Percentiles rank a stretch among this genome's conserved stretches.
These are phyloP conservation scores for Alethe castanea DNA, from an alignment of 2,113 vertebrate genomes.

Conservation along the genomic window DNA sequence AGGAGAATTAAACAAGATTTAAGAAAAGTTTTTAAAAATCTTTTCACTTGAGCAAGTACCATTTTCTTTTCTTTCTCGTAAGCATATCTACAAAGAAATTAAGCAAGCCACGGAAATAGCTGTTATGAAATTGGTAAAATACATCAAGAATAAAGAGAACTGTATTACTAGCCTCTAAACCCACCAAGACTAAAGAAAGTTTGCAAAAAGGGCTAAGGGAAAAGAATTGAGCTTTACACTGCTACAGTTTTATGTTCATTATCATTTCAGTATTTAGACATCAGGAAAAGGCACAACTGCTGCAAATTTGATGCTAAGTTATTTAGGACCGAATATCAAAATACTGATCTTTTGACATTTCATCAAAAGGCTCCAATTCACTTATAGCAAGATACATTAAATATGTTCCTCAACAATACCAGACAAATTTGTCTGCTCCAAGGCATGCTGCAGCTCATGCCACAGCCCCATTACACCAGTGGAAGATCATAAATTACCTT, in stretches of 20 bases:
- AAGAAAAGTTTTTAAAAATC: not conserved
- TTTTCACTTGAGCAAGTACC: not conserved
- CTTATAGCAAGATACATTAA: constrained; percentile 15
- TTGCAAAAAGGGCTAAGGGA: not conserved
- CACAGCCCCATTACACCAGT: constrained; percentile 3
- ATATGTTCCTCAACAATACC: constrained; percentile 31
- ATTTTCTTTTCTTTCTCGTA: not conserved
- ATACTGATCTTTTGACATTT: not conserved
- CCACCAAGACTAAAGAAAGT: not conserved
- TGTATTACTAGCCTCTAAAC: not conserved
- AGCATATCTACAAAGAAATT: not conserved
- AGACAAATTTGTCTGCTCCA: constrained; percentile 52
- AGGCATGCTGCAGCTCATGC: not conserved
- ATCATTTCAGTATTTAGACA: not conserved
- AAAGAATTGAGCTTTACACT: not conserved
- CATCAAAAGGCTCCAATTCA: not conserved
- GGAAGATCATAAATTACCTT: constrained; percentile 50
- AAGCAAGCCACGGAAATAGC: not conserved
- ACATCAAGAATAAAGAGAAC: not conserved
- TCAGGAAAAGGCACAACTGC: not conserved
- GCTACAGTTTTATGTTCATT: not conserved
- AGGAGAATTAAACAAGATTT: not conserved
- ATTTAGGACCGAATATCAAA: not conserved
- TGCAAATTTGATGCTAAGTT: not conserved
- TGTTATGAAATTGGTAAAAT: not conserved